Base-by-base conservation (phyloP, 2,797 vertebrate species). In the Sebastes dallii region DNA sequence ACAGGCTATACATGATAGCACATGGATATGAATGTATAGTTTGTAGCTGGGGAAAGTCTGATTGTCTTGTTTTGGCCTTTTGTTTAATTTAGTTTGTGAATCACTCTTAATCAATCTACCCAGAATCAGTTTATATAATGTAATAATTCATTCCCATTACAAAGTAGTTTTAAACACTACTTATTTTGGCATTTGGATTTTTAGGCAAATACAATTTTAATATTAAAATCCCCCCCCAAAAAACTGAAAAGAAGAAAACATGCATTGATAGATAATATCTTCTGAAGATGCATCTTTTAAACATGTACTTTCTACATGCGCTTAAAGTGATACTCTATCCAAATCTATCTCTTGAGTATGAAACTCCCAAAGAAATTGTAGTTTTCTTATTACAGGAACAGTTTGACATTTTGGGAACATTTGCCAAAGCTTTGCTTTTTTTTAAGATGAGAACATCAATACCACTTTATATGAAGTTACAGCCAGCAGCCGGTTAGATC, bases 1-100 rank as follows among this genome's bases (percentile, higher is more conserved):
- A 89, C 78, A 88, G 88, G 89, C 89, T 94, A 92, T 93, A 86
- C 79, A 89, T 82, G 25, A 81, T 86, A 80, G 85, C 70, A 75
- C 24, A 61, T 59, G 73, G 36, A 82, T 85, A 66, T 85, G 27
- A 77, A 87, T 93, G 90, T 92, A 86, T 91, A 92, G 90, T 93
- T 91, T 93, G 91, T 88, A 67, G 39, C 22, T 78, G 42, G 25
- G 60, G 64, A 81, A 81, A 82, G 67, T 82, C 27, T 87, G 62
- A 66, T 77, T 86, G 86, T 91, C 68, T 88, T 87, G 83, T 89
- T 86, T 88, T 91, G 75, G 75, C 32, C 24, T 25, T 25, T 82
- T 68, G 60, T 27, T 85, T 73, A 55, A 75, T 81, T 88, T 80
- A 78, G 54, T 76, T 84, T 91, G 72, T 90, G 70, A 80, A 69